Conservation (phyloP, 2,888 invertebrate species). For the Hyposoter dolosus region DNA sequence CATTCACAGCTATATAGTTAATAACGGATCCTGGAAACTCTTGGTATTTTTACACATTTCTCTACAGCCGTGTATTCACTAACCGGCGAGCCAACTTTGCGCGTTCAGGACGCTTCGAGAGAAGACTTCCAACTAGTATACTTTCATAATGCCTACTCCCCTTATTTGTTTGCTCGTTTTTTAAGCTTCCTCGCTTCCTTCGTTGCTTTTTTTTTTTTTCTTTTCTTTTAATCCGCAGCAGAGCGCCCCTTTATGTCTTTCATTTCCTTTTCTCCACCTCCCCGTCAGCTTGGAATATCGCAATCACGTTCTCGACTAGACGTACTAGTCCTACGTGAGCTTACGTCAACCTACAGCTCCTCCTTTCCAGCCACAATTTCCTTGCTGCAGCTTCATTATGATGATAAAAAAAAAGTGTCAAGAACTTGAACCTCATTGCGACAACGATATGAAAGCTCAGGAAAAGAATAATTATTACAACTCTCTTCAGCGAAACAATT, state of each 20-base stretch:
- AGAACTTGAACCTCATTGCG: slow-evolving; percentile 33
- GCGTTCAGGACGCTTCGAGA: slow-evolving; percentile 27
- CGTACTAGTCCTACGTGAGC: slow-evolving; percentile 68
- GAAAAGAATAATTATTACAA: not conserved
- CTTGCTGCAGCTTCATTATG: slow-evolving; percentile 36
- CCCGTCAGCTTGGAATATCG: slow-evolving; percentile 58
- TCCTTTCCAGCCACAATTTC: slow-evolving; percentile 9
- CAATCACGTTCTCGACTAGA: slow-evolving; percentile 66
- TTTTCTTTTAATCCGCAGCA: not conserved
- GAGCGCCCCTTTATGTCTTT: slow-evolving; percentile 16
- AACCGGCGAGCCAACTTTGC: slow-evolving; percentile 54
- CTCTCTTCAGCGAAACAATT: not conserved
- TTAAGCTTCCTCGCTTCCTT: slow-evolving; percentile 34
- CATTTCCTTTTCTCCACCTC: slow-evolving; percentile 26
- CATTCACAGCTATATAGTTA: slow-evolving; percentile 28
- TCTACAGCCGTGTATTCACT: slow-evolving; percentile 30
- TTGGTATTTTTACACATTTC: slow-evolving; percentile 68
- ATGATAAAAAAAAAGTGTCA: slow-evolving; percentile 18
- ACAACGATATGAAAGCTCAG: not conserved
- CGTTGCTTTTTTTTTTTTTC: slow-evolving; percentile 13
- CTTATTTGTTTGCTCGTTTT: slow-evolving; percentile 49
- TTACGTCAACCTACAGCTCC: slow-evolving; percentile 33
- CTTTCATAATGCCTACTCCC: slow-evolving; percentile 61
- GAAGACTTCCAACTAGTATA: slow-evolving; percentile 55
- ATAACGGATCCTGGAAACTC: slow-evolving; percentile 22